phyloP scores from a whole-genome alignment of 2,888 invertebrate species.

The Suillia variegata region DNA sequence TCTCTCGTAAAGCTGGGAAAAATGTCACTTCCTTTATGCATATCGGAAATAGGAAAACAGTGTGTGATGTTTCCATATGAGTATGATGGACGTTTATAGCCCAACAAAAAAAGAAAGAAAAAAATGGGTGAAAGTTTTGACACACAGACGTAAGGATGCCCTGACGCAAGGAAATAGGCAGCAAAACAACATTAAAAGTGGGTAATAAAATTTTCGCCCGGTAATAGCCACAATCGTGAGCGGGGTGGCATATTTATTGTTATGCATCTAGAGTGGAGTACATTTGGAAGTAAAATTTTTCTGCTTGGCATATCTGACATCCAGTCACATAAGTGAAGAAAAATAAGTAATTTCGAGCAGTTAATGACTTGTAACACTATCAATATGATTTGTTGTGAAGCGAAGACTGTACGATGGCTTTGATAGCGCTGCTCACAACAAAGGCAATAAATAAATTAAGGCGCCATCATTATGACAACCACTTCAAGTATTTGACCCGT shows the following conservation, averaged over 20 bases:
- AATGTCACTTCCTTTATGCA: conserved; percentile 49
- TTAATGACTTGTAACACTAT: conserved; percentile 48
- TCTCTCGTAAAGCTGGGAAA: conserved; percentile 35
- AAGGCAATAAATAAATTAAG: conserved; percentile 21
- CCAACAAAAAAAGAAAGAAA: not conserved
- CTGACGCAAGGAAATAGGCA: conserved; percentile 18
- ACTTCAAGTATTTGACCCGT: conserved; percentile 15
- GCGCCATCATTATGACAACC: conserved; percentile 28
- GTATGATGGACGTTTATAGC: conserved; percentile 19
- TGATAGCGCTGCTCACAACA: too few relatives aligned
- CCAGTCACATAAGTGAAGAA: conserved; percentile 2
- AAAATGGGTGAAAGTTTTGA: conserved; percentile 29
- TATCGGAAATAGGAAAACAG: conserved; percentile 40
- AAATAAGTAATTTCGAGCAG: conserved; percentile 39
- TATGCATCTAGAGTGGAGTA: conserved; percentile 34
- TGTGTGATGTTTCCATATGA: conserved; percentile 10
- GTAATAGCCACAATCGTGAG: too few relatives aligned
- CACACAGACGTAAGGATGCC: too few relatives aligned
- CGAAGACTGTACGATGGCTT: not conserved
- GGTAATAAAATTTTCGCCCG: conserved; percentile 42
- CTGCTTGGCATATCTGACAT: not conserved
- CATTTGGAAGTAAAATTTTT: conserved; percentile 7
- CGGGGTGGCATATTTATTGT: conserved; percentile 38
- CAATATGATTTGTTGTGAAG: conserved; percentile 1
- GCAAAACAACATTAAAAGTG: conserved; percentile 30